A percentile compares a stretch with the other conserved stretches of the same genome.
phyloP scores from a whole-genome alignment of 2,113 vertebrate species.

The Charadrius vociferus region DNA sequence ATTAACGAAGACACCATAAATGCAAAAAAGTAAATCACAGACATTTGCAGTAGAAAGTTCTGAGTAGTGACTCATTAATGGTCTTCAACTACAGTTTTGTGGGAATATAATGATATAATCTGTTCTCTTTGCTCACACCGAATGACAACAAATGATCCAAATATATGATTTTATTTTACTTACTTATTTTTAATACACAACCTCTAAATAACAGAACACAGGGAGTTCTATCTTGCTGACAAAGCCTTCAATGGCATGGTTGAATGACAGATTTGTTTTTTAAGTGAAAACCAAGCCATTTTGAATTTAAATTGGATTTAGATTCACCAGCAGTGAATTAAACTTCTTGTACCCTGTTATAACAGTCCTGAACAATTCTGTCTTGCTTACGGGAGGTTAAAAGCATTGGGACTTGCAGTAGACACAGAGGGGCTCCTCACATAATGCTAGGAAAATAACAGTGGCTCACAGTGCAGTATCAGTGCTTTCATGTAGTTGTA shows the following conservation, averaged over 20 bases:
- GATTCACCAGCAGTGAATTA: not conserved
- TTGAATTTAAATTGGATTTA: not conserved
- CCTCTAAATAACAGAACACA: not conserved
- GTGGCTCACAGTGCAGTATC: fast-evolving
- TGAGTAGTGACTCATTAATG: not conserved
- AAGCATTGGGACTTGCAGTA: not conserved
- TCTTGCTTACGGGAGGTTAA: not conserved
- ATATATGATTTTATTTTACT: not conserved
- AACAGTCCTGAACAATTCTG: not conserved
- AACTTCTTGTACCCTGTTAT: not conserved
- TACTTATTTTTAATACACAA: not conserved
- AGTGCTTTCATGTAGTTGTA: not conserved
- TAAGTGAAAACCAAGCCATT: not conserved
- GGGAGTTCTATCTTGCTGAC: not conserved
- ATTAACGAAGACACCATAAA: not conserved
- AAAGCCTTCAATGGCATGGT: not conserved
- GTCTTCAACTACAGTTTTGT: not conserved
- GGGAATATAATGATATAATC: not conserved
- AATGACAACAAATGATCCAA: not conserved
- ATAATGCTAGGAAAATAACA: not conserved
- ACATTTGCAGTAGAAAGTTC: not conserved
- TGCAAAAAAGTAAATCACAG: not conserved
- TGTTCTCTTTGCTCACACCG: not conserved
- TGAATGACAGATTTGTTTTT: not conserved
- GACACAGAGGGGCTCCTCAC: not conserved